Evolutionary conservation across 2,797 vertebrate genomes (phyloP), one percentile per base, ranked within the genome.

Genomic region (Capromys pilorides): DNA sequence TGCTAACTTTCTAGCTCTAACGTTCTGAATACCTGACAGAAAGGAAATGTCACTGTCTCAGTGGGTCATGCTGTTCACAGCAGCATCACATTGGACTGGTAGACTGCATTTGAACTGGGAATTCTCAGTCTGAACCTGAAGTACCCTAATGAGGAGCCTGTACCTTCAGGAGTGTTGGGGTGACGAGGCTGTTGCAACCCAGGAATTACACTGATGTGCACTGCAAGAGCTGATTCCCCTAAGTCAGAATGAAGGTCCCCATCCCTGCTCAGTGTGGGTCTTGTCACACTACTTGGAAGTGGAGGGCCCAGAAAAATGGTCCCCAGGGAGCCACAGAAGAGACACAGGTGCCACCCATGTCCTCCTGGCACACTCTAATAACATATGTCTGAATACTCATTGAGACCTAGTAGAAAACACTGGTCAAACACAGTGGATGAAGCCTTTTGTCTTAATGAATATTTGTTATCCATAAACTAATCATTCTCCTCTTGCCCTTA

Each of bases 331-430:
- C 26, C 39, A 36, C 24, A 11, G 33, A 86, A 51, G 45, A 49
- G 45, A 21, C 2, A 14, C 54, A 1, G 6, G 9, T 2, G 24
- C 31, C 11, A 8, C 6, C 13, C 2, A 0, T 8, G 12, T 73
- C 81, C 21, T 67, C 88, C 33, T 24, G 26, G 31, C 36, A 73
- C 85, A 73, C 1, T 18, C 31, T 36, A 71, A 41, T 21, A 33
- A 62, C 41, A 24, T 45, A 6, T 26, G 49, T 88, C 82, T 73
- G 49, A 71, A 28, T 16, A 45, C 36, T 71, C 49, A 45, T 11
- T 31, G 84, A 57, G 22, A 31, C 41, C 79, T 78, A 26, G 28
- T 49, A 75, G 45, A 31, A 33, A 33, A 13, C 5, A 24, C 2
- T 9, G 1, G 2, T 3, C 14, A 13, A 64, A 71, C 67, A 45